These are phyloP conservation scores for Drosophila nebulosa DNA, from an alignment of 1,140 invertebrate species.

Conservation along the genomic window DNA sequence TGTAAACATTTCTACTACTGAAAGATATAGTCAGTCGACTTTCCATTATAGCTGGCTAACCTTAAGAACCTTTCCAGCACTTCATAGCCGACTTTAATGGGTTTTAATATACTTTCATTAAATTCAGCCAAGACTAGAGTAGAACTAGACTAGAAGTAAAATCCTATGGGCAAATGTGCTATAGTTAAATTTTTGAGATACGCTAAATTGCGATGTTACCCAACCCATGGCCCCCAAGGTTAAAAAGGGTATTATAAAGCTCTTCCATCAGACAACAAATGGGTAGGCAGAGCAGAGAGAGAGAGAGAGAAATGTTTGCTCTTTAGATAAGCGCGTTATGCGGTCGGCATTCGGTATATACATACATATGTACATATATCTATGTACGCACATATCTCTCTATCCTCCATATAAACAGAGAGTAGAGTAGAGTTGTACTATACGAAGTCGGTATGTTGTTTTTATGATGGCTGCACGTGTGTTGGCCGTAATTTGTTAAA, in stretches of 20 bases:
- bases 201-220: neutral
- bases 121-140: too few species aligned
- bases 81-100: too few species aligned
- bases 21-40: too few species aligned
- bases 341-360: conserved; percentile 21
- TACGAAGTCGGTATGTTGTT: conserved; percentile 41
- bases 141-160: too few species aligned
- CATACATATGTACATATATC: conserved; percentile 12
- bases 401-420: conserved; percentile 12
- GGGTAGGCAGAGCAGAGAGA: neutral
- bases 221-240: neutral
- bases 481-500: conserved; percentile 55
- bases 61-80: too few species aligned
- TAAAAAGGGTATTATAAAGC: neutral
- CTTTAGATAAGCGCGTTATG: conserved; percentile 49
- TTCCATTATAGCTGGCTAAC: too few species aligned
- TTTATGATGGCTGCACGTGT: conserved; percentile 61
- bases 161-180: neutral
- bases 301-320: neutral
- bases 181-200: neutral
- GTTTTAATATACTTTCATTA: too few species aligned
- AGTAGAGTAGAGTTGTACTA: neutral
- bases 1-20: too few species aligned
- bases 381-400: neutral
- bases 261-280: neutral